These are phyloP conservation scores for Dendrocincla fuliginosa DNA, from an alignment of 2,797 vertebrate species.

Conservation along the genomic window DNA sequence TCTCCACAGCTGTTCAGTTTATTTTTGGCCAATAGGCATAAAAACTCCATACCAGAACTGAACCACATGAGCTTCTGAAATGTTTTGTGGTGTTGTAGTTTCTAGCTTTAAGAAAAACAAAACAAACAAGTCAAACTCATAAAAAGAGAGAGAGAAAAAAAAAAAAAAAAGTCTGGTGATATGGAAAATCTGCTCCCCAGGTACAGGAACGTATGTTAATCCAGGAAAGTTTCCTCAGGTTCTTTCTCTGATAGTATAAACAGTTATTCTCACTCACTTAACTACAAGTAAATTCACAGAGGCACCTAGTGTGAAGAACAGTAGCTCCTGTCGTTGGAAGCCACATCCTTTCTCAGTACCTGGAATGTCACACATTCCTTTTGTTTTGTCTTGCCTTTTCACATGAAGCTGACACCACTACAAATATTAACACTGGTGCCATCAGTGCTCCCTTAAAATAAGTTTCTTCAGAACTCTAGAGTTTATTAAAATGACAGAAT, in stretches of 20 bases:
- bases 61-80: slow-evolving; percentile 20
- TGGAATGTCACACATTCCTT: neutral
- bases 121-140: neutral
- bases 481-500: slow-evolving; percentile 25
- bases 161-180: neutral
- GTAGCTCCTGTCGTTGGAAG: neutral
- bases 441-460: neutral
- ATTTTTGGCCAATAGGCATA: neutral
- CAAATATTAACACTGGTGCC: neutral
- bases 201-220: slow-evolving; percentile 29
- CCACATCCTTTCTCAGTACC: neutral
- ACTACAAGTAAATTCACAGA: slow-evolving; percentile 30
- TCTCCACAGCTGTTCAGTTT: slow-evolving; percentile 15
- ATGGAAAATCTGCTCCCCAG: slow-evolving; percentile 45
- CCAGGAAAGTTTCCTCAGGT: slow-evolving; percentile 59
- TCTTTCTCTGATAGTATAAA: slow-evolving; percentile 62
- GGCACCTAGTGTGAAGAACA: slow-evolving; percentile 23
- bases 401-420: neutral
- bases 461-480: neutral
- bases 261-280: slow-evolving; percentile 57
- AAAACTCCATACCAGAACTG: slow-evolving; percentile 17
- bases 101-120: neutral
- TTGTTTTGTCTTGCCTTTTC: neutral
- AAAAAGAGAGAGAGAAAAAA: neutral
- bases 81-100: slow-evolving; percentile 21